Base-by-base conservation (phyloP, 2,888 invertebrate genomes). In the Scotopteryx bipunctaria region DNA sequence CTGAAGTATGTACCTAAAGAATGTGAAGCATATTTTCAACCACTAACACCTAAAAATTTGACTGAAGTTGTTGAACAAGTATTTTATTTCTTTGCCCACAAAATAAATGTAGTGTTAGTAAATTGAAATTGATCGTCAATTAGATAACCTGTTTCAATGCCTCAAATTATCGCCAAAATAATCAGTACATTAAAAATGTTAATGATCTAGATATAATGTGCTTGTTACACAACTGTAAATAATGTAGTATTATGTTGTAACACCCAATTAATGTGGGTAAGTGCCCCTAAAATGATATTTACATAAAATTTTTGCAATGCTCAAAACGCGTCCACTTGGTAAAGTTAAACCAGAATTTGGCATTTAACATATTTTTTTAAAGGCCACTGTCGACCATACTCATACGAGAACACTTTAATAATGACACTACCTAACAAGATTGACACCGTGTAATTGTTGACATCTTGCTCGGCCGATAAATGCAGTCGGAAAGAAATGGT, bases 201-300 rank as follows among this genome's bases (percentile, higher is more conserved):
- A 51, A 40, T 47, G 44, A 54, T 45, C 54, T 50, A 47, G 53
- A 27, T 55, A n/a, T n/a, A n/a, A n/a, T n/a, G n/a, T n/a, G n/a
- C n/a, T n/a, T n/a, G 19, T 55, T 38, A 55, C 41, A 27, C 44
- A 44, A 42, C 23, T 21, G 1, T 2, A 37, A 43, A 49, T 55
- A 44, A 51, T 54, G 38, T 48, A 32, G 43, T 23, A 43, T 59
- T 57, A 50, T 49, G 56, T 56, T 46, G 59, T 58, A 63, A 64
- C 32, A 37, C 29, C 35, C 47, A 58, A 59, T 57, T 55, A 56
- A 54, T 42, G 41, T 47, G 17, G 33, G 46, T 52, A 51, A 57
- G 58, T 56, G 50, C 38, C 29, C 33, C 54, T 49, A 45, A 56
- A 49, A 53, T 36, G 17, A 33, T 55, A 55, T 58, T 55, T 57